Evolutionary conservation across 2,113 vertebrate genomes (phyloP).

Genomic region (Macquaria australasica): DNA sequence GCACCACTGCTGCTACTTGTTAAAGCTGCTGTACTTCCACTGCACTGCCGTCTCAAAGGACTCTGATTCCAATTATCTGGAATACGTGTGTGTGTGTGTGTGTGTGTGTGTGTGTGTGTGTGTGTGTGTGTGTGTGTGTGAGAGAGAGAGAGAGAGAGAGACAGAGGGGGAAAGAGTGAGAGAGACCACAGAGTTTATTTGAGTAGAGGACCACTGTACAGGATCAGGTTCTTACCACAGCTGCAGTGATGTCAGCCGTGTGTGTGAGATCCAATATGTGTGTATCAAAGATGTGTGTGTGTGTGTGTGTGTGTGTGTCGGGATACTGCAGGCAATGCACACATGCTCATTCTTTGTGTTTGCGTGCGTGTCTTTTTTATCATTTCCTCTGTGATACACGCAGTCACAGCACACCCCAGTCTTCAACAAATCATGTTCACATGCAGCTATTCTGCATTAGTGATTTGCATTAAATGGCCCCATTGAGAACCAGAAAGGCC

Average conservation of each 20-base stretch:
- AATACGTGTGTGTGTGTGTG: conserved; percentile 17
- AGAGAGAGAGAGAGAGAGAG: too few species aligned
- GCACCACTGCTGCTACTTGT: conserved; percentile 18
- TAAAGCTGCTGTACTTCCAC: conserved; percentile 27
- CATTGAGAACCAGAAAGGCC: not conserved
- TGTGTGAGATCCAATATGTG: not conserved
- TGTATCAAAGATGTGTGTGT: conserved; percentile 8
- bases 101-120: conserved; percentile 26
- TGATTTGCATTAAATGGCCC: not conserved
- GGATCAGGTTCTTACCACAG: conserved; percentile 69
- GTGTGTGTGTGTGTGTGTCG: conserved; percentile 11
- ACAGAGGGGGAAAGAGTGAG: too few species aligned
- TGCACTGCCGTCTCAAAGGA: conserved; percentile 16
- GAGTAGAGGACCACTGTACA: conserved; percentile 59
- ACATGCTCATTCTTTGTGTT: not conserved
- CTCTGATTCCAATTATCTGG: conserved; percentile 59
- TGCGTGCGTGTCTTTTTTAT: conserved; percentile 20
- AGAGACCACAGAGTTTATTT: conserved; percentile 61
- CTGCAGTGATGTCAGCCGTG: conserved; percentile 72
- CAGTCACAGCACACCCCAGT: not conserved
- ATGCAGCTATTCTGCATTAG: not conserved
- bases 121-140: too few species aligned
- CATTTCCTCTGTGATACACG: conserved; percentile 15
- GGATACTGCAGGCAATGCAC: conserved; percentile 1
- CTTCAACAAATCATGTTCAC: conserved; percentile 25